Conservation (phyloP, 2,888 invertebrate genomes). For the Glyphotaelius pellucidus region DNA sequence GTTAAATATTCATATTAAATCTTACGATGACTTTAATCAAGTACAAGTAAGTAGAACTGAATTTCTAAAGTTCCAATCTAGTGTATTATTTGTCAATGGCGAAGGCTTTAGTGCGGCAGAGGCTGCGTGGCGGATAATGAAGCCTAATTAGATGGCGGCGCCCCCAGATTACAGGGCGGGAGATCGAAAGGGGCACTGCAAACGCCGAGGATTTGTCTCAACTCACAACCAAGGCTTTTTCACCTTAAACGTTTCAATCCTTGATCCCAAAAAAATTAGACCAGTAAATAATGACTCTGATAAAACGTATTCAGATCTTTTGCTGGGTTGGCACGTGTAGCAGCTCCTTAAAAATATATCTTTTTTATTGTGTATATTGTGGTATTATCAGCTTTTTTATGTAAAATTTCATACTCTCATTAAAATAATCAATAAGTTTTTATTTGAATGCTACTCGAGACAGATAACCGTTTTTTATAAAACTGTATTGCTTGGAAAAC, state of each 20-base stretch:
- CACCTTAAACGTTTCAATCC: background rate
- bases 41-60: background rate
- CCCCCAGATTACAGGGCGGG: constrained; percentile 60
- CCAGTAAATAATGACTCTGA: background rate
- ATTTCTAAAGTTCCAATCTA: background rate
- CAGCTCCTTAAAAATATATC: background rate
- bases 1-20: too few relatives aligned
- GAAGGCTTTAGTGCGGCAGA: constrained; percentile 59
- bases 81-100: background rate
- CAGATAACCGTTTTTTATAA: background rate
- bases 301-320: background rate
- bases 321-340: background rate
- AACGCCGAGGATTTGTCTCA: background rate
- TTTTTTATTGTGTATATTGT: too few relatives aligned
- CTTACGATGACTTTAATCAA: too few relatives aligned
- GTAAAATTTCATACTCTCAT: background rate
- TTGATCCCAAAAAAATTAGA: background rate
- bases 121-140: constrained; percentile 55
- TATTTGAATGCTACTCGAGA: background rate
- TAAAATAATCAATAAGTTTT: background rate
- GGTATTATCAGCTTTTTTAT: too few relatives aligned
- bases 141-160: constrained; percentile 60
- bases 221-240: background rate
- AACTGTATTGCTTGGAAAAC: too few relatives aligned
- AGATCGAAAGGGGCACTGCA: constrained; percentile 4